Evolutionary conservation across 2,888 invertebrate species (phyloP), one percentile per base, ranked within the genome.

Genomic region (Neoascia interrupta): DNA sequence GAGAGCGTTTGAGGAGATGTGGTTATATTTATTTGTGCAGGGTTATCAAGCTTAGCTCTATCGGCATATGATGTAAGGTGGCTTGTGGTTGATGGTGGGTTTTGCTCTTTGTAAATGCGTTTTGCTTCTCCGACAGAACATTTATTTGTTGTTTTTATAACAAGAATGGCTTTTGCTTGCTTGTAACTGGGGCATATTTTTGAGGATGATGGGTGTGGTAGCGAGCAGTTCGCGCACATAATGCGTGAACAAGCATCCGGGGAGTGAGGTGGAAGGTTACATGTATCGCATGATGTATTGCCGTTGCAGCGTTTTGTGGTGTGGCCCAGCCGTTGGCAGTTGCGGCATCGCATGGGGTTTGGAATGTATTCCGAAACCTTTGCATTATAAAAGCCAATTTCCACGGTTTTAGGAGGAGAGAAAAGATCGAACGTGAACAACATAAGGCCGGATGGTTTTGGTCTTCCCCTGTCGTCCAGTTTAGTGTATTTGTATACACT

Each of bases 401-500:
- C 37, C 4, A 58, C 11, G 1, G 49, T 16, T 1, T 45, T 49
- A 10, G 58, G 39, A 8, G 58, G 49, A 11, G 28, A 41, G 41
- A 68, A 68, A 2, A 56, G 56, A 15, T 68, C 68, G 21, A 68
- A 68, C 0, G 68, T 68, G 13, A 49, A 68, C 19, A 68, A 41
- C 6, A 68, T 8, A 10, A 47, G 41, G 1, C 47, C 56, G 3
- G 56, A n/a, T n/a, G n/a, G n/a, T n/a, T n/a, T 34, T 5, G 49
- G 43, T 8, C 15, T 13, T 39, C 39, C 37, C 16, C 6, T 31
- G 3, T 5, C 61, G 4, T 37, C 43, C 2, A 31, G 3, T 3
- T 31, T 31, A n/a, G 8, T 31, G 2, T 6, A 31, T 6, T 31
- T 31, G 3, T n/a, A 31, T 3, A 61, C 61, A 5, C 61, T 53